phyloP scores from a whole-genome alignment of 2,113 vertebrate species.

The Dasyurus viverrinus region DNA sequence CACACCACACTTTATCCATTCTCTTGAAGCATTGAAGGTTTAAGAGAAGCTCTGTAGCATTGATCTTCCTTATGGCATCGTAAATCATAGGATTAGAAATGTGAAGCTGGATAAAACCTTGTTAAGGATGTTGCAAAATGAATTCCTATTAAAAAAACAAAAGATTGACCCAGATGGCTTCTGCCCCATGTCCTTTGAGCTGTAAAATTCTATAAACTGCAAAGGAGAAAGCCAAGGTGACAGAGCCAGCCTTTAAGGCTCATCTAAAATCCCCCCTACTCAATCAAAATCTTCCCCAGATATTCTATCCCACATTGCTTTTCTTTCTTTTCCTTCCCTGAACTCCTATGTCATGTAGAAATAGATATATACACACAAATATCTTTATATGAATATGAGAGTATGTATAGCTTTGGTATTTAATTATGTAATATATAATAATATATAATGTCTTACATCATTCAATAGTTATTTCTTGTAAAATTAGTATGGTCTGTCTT shows the following conservation, averaged over 20 bases:
- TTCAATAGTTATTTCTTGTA: not conserved
- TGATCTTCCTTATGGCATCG: not conserved
- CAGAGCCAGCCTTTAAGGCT: constrained; percentile 6
- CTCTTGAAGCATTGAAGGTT: not conserved
- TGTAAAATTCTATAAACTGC: not conserved
- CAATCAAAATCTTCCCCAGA: not conserved
- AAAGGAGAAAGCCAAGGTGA: not conserved
- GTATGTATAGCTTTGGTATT: not conserved
- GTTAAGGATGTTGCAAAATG: not conserved
- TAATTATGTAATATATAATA: constrained; percentile 31
- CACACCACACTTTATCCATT: not conserved
- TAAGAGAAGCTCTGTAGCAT: not conserved
- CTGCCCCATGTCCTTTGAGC: not conserved
- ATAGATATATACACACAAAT: not conserved
- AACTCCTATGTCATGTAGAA: not conserved
- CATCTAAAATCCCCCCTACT: not conserved
- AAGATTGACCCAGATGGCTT: not conserved
- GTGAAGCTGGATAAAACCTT: not conserved
- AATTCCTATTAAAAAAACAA: not conserved
- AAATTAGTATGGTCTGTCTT: not conserved
- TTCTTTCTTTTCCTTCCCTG: not conserved
- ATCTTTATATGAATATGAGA: too few species aligned
- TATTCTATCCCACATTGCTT: not conserved
- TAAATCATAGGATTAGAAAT: not conserved
- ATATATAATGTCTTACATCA: not conserved